phyloP scores from a whole-genome alignment of 2,888 invertebrate genomes.

The Parapristionchus giblindavisi region DNA sequence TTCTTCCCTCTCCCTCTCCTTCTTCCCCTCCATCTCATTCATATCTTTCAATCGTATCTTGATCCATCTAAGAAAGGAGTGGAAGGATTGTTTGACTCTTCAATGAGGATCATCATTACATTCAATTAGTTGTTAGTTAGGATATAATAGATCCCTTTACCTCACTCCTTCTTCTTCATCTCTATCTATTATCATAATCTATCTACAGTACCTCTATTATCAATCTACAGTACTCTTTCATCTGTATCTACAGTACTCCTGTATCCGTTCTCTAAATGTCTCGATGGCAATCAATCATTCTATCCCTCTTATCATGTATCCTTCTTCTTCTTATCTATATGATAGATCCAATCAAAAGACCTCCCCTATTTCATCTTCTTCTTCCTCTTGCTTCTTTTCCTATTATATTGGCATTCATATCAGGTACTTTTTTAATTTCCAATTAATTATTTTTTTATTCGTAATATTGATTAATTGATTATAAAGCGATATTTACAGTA shows the following conservation, averaged over 20 bases:
- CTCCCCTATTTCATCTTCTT: conserved; percentile 33
- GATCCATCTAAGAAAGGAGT: neutral
- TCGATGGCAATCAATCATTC: conserved; percentile 15
- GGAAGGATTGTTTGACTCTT: conserved; percentile 1
- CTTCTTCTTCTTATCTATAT: conserved; percentile 15
- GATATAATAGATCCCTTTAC: neutral
- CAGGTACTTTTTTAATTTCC: conserved; percentile 6
- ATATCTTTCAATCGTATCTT: conserved; percentile 25
- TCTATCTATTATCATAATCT: neutral
- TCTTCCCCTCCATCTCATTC: neutral
- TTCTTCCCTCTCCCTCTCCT: neutral
- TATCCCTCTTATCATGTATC: conserved; percentile 21
- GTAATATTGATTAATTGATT: too few relatives aligned
- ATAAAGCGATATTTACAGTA: conserved; percentile 3
- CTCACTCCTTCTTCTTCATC: conserved; percentile 11
- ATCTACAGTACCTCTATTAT: neutral
- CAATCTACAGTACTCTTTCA: neutral
- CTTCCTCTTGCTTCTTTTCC: conserved; percentile 25
- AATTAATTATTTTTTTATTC: too few relatives aligned
- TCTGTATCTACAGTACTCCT: neutral
- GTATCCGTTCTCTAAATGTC: conserved; percentile 17
- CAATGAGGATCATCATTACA: neutral
- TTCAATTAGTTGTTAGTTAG: conserved; percentile 10
- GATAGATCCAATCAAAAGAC: conserved; percentile 11
- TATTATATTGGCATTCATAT: neutral